A percentile compares a stretch with the other conserved stretches of the same genome.
Evolutionary conservation across 2,113 vertebrate genomes (phyloP).

Genomic region (Vimba vimba): DNA sequence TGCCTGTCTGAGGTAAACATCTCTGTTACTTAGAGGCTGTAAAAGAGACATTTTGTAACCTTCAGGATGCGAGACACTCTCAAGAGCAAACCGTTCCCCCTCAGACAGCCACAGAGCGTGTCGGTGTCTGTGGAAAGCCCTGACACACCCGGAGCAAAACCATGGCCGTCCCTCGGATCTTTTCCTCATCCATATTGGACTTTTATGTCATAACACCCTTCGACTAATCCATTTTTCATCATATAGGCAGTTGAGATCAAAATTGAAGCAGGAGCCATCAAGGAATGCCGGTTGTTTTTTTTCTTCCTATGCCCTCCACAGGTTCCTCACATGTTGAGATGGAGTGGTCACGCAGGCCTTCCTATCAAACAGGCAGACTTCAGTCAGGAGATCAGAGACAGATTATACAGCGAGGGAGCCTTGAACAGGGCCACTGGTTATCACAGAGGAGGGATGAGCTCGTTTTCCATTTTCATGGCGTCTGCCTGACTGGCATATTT

Average conservation of each 20-base stretch:
- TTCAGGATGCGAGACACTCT: slow-evolving; percentile 27
- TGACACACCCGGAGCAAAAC: neutral
- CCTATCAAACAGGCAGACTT: slow-evolving; percentile 43
- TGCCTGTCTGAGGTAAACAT: slow-evolving; percentile 14
- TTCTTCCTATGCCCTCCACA: slow-evolving; percentile 40
- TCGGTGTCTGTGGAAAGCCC: neutral
- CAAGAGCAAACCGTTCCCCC: slow-evolving; percentile 19
- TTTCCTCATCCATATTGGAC: slow-evolving; percentile 37
- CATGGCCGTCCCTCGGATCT: slow-evolving; percentile 1
- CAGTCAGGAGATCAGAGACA: slow-evolving; percentile 46
- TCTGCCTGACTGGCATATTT: slow-evolving; percentile 46
- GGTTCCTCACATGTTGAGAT: slow-evolving; percentile 44
- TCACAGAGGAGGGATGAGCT: slow-evolving; percentile 33
- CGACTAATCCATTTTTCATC: slow-evolving; percentile 45
- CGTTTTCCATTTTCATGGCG: slow-evolving; percentile 34
- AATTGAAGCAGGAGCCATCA: slow-evolving; percentile 18
- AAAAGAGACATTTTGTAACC: slow-evolving; percentile 27
- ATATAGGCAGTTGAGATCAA: slow-evolving; percentile 39
- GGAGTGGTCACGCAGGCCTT: slow-evolving; percentile 36
- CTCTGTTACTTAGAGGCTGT: neutral
- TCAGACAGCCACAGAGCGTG: neutral
- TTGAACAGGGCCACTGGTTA: slow-evolving; percentile 51
- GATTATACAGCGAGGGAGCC: slow-evolving; percentile 46
- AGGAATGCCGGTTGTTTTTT: neutral
- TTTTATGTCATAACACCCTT: slow-evolving; percentile 34